A percentile compares a stretch with the other conserved stretches of the same genome.
Evolutionary conservation across 2,797 vertebrate species (phyloP).

Genomic region (Poeciliopsis presidionis): DNA sequence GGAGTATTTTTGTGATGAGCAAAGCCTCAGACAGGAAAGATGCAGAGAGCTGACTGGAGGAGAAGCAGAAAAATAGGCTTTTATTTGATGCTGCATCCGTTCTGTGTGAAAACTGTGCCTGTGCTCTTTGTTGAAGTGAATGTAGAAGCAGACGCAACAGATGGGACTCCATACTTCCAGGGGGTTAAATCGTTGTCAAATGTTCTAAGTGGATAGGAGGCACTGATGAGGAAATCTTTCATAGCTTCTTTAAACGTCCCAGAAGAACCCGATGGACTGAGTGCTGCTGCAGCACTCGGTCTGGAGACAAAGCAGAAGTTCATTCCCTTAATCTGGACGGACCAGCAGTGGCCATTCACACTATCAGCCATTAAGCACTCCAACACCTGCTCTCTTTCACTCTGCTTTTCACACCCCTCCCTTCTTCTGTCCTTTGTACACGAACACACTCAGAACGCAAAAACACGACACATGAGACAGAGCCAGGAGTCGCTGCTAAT

Average conservation of each 20-base stretch:
- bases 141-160: conserved; percentile 55
- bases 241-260: conserved; percentile 57
- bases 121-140: conserved; percentile 53
- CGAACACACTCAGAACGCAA: conserved; percentile 40
- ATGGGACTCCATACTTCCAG: conserved; percentile 66
- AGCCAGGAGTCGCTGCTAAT: conserved; percentile 41
- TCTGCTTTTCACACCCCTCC: conserved; percentile 45
- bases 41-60: not conserved
- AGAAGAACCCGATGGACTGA: conserved; percentile 60
- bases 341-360: conserved; percentile 67
- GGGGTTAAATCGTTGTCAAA: conserved; percentile 62
- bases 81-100: conserved; percentile 21
- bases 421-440: conserved; percentile 47
- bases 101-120: conserved; percentile 47
- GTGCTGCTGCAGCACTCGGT: conserved; percentile 62
- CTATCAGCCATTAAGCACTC: conserved; percentile 73
- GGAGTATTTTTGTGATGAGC: not conserved
- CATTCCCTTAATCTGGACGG: conserved; percentile 61
- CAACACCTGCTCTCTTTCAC: conserved; percentile 81
- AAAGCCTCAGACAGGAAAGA: not conserved
- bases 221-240: conserved; percentile 51
- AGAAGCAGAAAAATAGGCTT: conserved; percentile 10
- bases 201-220: conserved; percentile 41
- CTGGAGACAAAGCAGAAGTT: conserved; percentile 71
- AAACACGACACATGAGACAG: conserved; percentile 35